Base-by-base conservation (phyloP, 2,888 invertebrate species). In the Scaptomyza caliginosa region DNA sequence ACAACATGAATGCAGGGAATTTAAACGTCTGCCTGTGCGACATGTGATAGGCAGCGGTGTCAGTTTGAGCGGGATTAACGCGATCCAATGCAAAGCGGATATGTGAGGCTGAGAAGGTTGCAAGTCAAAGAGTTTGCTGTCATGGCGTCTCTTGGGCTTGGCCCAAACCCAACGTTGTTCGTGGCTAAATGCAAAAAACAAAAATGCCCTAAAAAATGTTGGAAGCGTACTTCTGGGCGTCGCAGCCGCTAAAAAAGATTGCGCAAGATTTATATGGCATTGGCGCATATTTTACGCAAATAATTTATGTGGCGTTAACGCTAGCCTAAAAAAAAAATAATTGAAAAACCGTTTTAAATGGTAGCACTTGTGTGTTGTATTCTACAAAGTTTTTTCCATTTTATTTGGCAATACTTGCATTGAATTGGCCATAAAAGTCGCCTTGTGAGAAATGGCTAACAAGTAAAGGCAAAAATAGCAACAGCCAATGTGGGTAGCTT, bases 201-300 rank as follows among this genome's bases (percentile, higher is more conserved):
- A 28, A 58, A 38, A 40, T 30, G 4, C 32, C 13, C 45, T 32
- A 40, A 55, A 52, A 64, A 58, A 51, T 50, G 49, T 62, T 64
- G 42, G 56, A 65, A 55, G 85, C 67, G 59, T 56, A 52, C 69
- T 80, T 86, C 57, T 49, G 74, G 81, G 58, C 55, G 72, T 10
- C 34, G 8, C 55, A 23, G 49, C 39, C 55, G 59, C 40, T 26
- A n/a, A 42, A 58, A 71, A 77, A 82, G 90, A 89, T 89, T 88
- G 86, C 65, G 76, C 77, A 89, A 90, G 89, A 89, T 89, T 89
- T 90, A 89, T 90, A 86, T 79, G 68, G 66, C 79, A 74, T 74
- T 68, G 74, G 64, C 78, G 84, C 82, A 84, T 88, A 88, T 88
- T 88, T 89, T 87, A 81, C 81, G 88, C 87, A 78, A 88, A 90